These are phyloP conservation scores for Nyctalus aviator DNA, from an alignment of 2,797 vertebrate species.

Conservation along the genomic window DNA sequence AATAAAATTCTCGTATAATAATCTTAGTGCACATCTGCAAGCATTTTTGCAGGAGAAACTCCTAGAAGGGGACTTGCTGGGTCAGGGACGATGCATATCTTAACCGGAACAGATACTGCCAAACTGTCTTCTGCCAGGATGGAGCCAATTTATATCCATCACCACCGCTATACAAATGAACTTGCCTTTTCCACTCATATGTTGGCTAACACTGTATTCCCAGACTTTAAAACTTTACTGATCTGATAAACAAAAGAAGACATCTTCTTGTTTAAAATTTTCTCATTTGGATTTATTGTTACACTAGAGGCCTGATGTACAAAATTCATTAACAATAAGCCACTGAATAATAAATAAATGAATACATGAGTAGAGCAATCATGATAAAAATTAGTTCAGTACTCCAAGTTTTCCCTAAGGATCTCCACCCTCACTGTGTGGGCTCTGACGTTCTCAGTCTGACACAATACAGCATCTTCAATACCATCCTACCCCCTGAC, in stretches of 20 bases:
- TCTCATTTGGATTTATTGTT: conserved; percentile 26
- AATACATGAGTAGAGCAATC: background rate
- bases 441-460: background rate
- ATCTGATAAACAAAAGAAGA: conserved; percentile 33
- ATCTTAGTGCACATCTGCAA: conserved; percentile 40
- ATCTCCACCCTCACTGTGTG: background rate
- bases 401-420: background rate
- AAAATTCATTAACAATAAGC: background rate
- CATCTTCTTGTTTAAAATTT: conserved; percentile 12
- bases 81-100: background rate
- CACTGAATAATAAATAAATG: conserved; percentile 11
- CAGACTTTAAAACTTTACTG: background rate
- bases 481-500: background rate
- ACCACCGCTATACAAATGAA: background rate
- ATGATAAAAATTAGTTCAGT: background rate
- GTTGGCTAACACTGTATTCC: background rate
- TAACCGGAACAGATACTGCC: background rate
- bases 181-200: background rate
- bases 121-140: background rate
- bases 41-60: conserved; percentile 53
- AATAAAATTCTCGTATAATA: conserved; percentile 25
- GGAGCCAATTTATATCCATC: background rate
- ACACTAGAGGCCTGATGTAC: no score
- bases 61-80: background rate
- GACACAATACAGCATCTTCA: background rate